Conservation (phyloP, 2,797 vertebrate genomes). For the Tragelaphus eurycerus region DNA sequence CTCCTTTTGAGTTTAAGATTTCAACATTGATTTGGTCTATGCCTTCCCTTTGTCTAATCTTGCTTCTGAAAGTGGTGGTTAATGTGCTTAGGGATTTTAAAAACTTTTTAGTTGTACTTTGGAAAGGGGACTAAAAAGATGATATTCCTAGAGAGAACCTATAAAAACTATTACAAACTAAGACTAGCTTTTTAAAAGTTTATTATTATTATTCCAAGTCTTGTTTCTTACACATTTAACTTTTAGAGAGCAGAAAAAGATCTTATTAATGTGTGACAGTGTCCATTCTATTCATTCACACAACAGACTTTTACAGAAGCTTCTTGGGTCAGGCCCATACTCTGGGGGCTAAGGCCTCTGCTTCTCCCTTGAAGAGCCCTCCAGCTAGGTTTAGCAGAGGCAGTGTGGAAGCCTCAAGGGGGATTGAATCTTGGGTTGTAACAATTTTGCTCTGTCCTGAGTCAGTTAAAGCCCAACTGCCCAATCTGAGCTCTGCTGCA, state of each 20-base stretch:
- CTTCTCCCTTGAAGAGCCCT: neutral
- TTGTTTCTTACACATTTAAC: conserved; percentile 6
- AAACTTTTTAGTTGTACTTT: neutral
- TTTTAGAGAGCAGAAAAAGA: neutral
- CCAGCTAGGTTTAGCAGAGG: neutral
- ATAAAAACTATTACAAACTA: neutral
- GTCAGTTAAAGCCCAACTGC: neutral
- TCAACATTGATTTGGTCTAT: neutral
- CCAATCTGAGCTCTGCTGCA: neutral
- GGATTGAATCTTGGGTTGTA: neutral
- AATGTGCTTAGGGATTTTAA: neutral
- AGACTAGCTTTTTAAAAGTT: neutral
- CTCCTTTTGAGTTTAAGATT: conserved; percentile 14
- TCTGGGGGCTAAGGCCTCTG: neutral
- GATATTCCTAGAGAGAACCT: neutral
- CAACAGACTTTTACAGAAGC: neutral
- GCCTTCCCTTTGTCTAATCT: neutral
- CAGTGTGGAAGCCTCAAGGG: neutral
- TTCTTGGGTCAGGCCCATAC: neutral
- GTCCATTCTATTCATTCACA: conserved; percentile 26
- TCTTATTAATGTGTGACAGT: neutral
- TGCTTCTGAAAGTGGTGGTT: conserved; percentile 31
- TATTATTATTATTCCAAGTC: neutral
- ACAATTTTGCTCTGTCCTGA: neutral
- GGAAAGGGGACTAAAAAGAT: neutral